A percentile compares a stretch with the other conserved stretches of the same genome.
Evolutionary conservation across 1,140 invertebrate species (phyloP).

Genomic region (Sinella curviseta): DNA sequence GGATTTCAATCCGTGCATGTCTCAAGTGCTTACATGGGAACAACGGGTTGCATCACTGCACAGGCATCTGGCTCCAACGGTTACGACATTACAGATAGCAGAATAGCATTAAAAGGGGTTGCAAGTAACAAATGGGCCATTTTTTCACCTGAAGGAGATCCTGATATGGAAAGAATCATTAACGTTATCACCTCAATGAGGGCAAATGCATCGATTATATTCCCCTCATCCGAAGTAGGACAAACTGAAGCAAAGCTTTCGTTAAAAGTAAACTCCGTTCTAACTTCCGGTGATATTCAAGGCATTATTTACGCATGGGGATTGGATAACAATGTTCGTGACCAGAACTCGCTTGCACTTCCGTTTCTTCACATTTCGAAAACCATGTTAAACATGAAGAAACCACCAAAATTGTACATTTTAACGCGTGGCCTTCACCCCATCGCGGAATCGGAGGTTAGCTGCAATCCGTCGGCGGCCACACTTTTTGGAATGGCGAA

Average conservation of each 20-base stretch:
- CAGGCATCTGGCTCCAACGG: background rate
- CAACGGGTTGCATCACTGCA: background rate
- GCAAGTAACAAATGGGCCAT: too few relatives aligned
- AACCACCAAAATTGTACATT: background rate
- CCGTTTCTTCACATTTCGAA: background rate
- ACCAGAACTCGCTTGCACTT: background rate
- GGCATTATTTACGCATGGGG: background rate
- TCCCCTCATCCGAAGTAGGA: too few relatives aligned
- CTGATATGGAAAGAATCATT: too few relatives aligned
- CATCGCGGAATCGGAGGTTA: background rate
- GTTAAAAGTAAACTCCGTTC: too few relatives aligned
- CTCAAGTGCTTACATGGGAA: background rate
- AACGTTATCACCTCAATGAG: too few relatives aligned
- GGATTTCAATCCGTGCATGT: background rate
- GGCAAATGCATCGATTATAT: too few relatives aligned
- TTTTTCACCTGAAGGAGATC: too few relatives aligned
- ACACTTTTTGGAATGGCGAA: background rate
- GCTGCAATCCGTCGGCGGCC: background rate
- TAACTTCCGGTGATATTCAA: too few relatives aligned
- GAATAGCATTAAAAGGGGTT: too few relatives aligned
- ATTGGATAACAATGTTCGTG: background rate
- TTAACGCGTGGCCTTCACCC: background rate
- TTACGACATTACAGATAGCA: too few relatives aligned
- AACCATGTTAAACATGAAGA: background rate
- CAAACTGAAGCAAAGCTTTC: too few relatives aligned